Evolutionary conservation across 2,888 invertebrate genomes (phyloP).

Genomic region (Heteromyza rotundicornis): DNA sequence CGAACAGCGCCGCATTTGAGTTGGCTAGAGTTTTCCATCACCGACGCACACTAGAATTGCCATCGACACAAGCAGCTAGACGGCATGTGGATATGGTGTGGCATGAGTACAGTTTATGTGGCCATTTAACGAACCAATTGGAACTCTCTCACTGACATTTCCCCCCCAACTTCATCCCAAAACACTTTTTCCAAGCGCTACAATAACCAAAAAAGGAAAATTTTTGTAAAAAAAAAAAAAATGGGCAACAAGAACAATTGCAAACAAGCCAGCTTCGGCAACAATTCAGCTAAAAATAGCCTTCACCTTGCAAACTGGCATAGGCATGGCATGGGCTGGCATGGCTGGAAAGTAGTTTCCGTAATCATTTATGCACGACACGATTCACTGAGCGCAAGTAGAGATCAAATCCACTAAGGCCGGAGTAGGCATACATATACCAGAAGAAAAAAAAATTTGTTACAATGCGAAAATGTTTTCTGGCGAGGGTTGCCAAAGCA

Average conservation of each 20-base stretch:
- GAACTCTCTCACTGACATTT: neutral
- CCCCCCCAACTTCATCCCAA: neutral
- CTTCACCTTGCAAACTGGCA: slow-evolving; percentile 25
- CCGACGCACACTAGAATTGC: neutral
- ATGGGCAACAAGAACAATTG: neutral
- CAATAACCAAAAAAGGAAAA: no score
- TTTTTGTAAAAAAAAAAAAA: neutral
- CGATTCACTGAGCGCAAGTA: slow-evolving; percentile 23
- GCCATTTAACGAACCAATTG: neutral
- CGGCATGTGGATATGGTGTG: no score
- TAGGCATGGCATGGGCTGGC: neutral
- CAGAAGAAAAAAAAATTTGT: neutral
- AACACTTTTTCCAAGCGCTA: neutral
- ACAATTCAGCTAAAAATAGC: slow-evolving; percentile 26
- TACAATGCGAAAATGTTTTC: neutral
- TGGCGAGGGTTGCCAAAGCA: neutral
- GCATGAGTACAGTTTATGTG: neutral
- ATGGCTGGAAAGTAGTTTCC: slow-evolving; percentile 2
- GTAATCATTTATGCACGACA: slow-evolving; percentile 25
- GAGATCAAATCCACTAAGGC: no score
- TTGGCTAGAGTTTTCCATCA: no score
- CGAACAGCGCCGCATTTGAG: no score
- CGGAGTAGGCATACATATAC: no score
- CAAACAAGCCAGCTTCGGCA: neutral
- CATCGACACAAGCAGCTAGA: no score